Percentiles rank a stretch among this genome's conserved stretches.
These are phyloP conservation scores for Heliconius ethilla DNA, from an alignment of 2,888 invertebrate genomes.

Conservation along the genomic window DNA sequence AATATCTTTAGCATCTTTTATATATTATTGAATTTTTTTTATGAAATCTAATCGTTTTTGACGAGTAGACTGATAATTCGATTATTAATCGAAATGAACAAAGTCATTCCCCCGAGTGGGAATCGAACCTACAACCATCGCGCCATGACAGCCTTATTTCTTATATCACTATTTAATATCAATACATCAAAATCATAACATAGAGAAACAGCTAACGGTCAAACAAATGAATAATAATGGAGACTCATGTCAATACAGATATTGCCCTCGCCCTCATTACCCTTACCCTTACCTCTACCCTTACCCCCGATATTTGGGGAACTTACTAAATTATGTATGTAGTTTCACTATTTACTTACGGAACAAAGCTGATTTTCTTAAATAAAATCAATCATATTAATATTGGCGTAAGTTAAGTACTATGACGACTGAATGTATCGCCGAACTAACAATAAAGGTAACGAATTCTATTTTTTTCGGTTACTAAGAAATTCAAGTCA, in stretches of 20 bases:
- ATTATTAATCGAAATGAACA: too few relatives aligned
- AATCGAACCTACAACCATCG: too few relatives aligned
- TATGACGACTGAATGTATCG: neutral
- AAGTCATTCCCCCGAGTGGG: too few relatives aligned
- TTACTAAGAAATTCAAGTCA: too few relatives aligned
- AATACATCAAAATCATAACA: neutral
- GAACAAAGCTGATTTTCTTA: constrained; percentile 65
- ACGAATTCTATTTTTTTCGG: too few relatives aligned
- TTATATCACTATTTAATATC: neutral
- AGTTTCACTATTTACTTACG: constrained; percentile 64
- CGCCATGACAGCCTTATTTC: neutral
- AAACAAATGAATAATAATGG: constrained; percentile 18
- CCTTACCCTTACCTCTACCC: constrained; percentile 3
- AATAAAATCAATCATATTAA: constrained; percentile 66
- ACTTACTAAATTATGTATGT: constrained; percentile 41
- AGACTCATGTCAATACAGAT: constrained; percentile 4
- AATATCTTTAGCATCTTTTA: neutral
- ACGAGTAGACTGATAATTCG: too few relatives aligned
- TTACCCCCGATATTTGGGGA: neutral
- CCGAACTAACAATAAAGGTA: neutral
- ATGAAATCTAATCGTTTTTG: too few relatives aligned
- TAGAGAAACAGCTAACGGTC: neutral
- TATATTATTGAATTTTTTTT: too few relatives aligned
- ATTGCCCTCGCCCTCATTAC: neutral
- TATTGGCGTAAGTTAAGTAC: constrained; percentile 44